Percentiles rank a stretch among this genome's conserved stretches.
phyloP scores from a whole-genome alignment of 2,888 invertebrate species.

The Phanerotoma sp. region DNA sequence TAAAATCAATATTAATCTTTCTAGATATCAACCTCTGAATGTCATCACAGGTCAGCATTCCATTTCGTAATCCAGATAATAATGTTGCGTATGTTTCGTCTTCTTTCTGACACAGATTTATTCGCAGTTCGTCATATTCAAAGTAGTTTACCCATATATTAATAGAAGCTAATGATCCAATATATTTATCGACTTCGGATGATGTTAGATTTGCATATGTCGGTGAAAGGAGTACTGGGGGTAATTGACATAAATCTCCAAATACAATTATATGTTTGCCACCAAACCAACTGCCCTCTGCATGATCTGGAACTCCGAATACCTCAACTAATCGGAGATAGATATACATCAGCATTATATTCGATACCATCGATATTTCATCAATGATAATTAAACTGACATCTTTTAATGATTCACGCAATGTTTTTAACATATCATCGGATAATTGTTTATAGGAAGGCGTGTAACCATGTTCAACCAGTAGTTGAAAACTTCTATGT shows the following conservation, averaged over 20 bases:
- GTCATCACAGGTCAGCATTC: neutral
- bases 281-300: constrained; percentile 41
- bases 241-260: constrained; percentile 47
- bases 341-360: constrained; percentile 15
- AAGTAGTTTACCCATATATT: constrained; percentile 41
- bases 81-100: constrained; percentile 32
- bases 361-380: constrained; percentile 26
- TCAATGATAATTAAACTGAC: constrained; percentile 22
- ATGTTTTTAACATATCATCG: constrained; percentile 13
- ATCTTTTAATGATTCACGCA: constrained; percentile 11
- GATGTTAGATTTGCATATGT: constrained; percentile 37
- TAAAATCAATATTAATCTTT: constrained; percentile 21
- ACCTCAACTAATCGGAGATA: constrained; percentile 2
- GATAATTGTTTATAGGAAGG: constrained; percentile 11
- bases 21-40: constrained; percentile 11
- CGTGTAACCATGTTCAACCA: constrained; percentile 13
- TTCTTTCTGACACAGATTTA: constrained; percentile 36
- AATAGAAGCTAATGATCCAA: constrained; percentile 31
- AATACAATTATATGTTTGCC: constrained; percentile 41
- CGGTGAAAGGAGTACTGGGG: constrained; percentile 41
- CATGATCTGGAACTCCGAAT: neutral
- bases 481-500: constrained; percentile 23
- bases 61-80: constrained; percentile 26
- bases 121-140: constrained; percentile 38
- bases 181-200: constrained; percentile 29